Conservation (phyloP, 2,797 vertebrate species). For the Argyrosomus regius region DNA sequence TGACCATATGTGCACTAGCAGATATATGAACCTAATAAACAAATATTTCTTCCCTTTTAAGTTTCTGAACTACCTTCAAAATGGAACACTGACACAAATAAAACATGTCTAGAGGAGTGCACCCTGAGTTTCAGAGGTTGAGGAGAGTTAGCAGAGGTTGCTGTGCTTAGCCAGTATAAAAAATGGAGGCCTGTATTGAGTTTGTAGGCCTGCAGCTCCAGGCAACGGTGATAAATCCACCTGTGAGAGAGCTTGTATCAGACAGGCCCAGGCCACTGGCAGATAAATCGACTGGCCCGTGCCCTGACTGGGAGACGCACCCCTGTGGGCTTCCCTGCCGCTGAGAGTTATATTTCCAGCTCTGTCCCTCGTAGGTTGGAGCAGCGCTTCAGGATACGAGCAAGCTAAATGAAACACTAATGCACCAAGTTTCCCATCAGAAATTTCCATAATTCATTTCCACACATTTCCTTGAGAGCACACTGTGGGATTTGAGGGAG, state of each 20-base stretch:
- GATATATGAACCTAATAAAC: not conserved
- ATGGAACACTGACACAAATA: constrained; percentile 74
- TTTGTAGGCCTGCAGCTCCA: constrained; percentile 79
- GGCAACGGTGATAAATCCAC: constrained; percentile 87
- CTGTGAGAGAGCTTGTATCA: constrained; percentile 86
- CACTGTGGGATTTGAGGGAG: constrained; percentile 84
- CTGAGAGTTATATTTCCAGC: constrained; percentile 86
- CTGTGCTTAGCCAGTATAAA: constrained; percentile 80
- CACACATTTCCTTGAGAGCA: constrained; percentile 87
- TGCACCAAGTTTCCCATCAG: constrained; percentile 88
- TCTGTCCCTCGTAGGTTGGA: constrained; percentile 82
- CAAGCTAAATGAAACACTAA: constrained; percentile 88
- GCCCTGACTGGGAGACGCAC: constrained; percentile 80
- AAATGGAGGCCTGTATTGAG: constrained; percentile 78
- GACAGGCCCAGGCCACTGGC: constrained; percentile 86
- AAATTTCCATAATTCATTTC: constrained; percentile 93
- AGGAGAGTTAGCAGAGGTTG: constrained; percentile 80
- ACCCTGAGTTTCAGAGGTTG: constrained; percentile 76
- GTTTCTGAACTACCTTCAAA: constrained; percentile 59
- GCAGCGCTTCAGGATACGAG: constrained; percentile 82
- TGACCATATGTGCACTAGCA: not conserved
- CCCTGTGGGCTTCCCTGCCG: constrained; percentile 84
- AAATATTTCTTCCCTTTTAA: constrained; percentile 29
- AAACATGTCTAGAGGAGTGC: constrained; percentile 66
- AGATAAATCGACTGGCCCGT: constrained; percentile 86